Evolutionary conservation across 2,113 vertebrate species (phyloP).

Genomic region (Eulemur rufifrons): DNA sequence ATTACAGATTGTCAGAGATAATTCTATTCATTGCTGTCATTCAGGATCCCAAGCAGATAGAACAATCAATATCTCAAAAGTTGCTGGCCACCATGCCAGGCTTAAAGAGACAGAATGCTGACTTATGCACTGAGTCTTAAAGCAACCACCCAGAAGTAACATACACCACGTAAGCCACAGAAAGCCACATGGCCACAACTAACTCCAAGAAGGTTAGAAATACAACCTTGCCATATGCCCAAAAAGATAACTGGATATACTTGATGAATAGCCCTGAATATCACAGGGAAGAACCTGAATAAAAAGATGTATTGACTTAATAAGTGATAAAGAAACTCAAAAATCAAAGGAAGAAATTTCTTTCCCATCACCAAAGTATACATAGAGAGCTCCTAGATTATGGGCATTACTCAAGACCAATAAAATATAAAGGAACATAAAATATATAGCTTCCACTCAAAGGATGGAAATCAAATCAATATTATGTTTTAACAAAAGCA

Average conservation of each 20-base stretch:
- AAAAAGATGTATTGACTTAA: background rate
- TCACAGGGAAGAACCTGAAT: background rate
- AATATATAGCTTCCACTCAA: background rate
- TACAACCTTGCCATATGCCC: background rate
- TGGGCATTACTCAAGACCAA: background rate
- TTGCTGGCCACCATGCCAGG: background rate
- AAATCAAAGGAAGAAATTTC: slow-evolving; percentile 21
- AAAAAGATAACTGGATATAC: background rate
- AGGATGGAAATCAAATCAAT: background rate
- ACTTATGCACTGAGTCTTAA: background rate
- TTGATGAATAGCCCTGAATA: background rate
- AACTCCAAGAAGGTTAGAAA: background rate
- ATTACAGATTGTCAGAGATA: background rate
- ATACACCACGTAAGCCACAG: background rate
- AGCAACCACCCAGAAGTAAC: background rate
- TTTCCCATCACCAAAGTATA: background rate
- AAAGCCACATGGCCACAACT: background rate
- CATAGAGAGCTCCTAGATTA: background rate
- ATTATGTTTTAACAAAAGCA: slow-evolving; percentile 3
- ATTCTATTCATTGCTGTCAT: background rate
- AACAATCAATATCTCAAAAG: background rate
- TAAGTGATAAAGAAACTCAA: slow-evolving; percentile 8
- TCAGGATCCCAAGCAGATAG: background rate
- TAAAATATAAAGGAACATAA: background rate
- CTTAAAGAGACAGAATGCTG: background rate